Base-by-base conservation (phyloP, 2,888 invertebrate species). In the Taenaris catops region DNA sequence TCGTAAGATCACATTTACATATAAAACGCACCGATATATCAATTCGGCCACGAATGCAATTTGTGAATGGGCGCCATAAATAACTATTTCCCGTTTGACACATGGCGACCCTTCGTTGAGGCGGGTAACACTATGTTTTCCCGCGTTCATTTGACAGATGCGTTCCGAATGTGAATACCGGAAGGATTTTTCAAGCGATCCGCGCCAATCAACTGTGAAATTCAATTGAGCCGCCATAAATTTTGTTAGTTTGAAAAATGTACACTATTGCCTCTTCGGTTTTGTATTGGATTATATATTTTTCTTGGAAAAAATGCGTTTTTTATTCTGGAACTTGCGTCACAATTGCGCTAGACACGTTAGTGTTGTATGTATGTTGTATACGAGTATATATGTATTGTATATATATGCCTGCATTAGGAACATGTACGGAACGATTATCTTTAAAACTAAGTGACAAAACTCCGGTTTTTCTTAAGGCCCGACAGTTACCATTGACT, bases 21-120 rank as follows among this genome's bases (percentile, higher is more conserved):
- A 86, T 84, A 84, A 83, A 86, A 84, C 81, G 81, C 75, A 60
- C 60, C 73, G 63, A 86, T 86, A 84, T 76, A 86, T 86, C 86
- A 86, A 81, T 81, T 76, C 78, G 79, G 62, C 73, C 73, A 72
- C 74, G 71, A 80, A 80, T 78, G 81, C 80, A 84, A 84, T 84
- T 84, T 81, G 80, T 83, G 84, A 81, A 79, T 83, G 73, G 73
- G 53, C 51, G 54, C 66, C 72, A 84, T 86, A 86, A 86, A 86
- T 86, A 79, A 84, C 83, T 74, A 79, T 83, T 81, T 81, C 72
- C 71, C 64, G 63, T 79, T 81, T 81, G 83, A 84, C 81, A 76
- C 62, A 72, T 65, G 63, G 76, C 75, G 75, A 76, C 78, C 81
- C 81, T 70, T 63, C 58, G 58, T 53, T 58, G 59, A 42, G 54